phyloP scores from a whole-genome alignment of 2,113 vertebrate genomes.

The Aphyosemion australe region DNA sequence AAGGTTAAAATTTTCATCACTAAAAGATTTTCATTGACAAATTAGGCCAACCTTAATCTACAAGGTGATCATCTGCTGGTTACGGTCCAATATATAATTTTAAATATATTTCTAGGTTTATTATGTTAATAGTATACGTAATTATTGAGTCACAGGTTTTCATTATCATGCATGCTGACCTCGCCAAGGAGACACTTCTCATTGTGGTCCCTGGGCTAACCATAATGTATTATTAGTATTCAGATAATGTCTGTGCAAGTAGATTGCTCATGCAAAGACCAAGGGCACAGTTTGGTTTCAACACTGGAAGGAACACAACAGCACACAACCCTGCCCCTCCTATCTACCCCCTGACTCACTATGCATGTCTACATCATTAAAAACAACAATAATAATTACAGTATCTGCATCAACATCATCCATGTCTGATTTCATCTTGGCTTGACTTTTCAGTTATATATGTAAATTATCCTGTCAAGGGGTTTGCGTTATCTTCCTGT shows the following conservation, averaged over 20 bases:
- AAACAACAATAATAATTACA: too few relatives aligned
- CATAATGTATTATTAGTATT: conserved; percentile 48
- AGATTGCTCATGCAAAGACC: conserved; percentile 22
- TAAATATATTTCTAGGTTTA: conserved; percentile 62
- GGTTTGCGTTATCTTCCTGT: not conserved
- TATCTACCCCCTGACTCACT: not conserved
- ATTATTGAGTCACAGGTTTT: conserved; percentile 55
- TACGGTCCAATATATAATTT: conserved; percentile 50
- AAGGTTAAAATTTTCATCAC: conserved; percentile 71
- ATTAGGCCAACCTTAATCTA: conserved; percentile 60
- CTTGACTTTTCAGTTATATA: too few relatives aligned
- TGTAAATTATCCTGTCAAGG: too few relatives aligned
- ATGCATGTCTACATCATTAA: not conserved
- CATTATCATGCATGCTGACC: conserved; percentile 54
- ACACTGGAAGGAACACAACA: not conserved
- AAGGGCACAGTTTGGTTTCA: conserved; percentile 11
- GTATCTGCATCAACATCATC: too few relatives aligned
- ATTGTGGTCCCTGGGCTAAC: conserved; percentile 29
- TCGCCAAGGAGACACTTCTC: conserved; percentile 50
- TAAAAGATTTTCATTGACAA: conserved; percentile 53
- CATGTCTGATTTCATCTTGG: too few relatives aligned
- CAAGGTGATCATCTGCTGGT: conserved; percentile 43
- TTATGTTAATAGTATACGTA: conserved; percentile 61
- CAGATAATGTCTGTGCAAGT: conserved; percentile 48
- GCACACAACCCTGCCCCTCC: not conserved